phyloP scores from a whole-genome alignment of 1,140 invertebrate genomes.

The Euglossa dilemma region DNA sequence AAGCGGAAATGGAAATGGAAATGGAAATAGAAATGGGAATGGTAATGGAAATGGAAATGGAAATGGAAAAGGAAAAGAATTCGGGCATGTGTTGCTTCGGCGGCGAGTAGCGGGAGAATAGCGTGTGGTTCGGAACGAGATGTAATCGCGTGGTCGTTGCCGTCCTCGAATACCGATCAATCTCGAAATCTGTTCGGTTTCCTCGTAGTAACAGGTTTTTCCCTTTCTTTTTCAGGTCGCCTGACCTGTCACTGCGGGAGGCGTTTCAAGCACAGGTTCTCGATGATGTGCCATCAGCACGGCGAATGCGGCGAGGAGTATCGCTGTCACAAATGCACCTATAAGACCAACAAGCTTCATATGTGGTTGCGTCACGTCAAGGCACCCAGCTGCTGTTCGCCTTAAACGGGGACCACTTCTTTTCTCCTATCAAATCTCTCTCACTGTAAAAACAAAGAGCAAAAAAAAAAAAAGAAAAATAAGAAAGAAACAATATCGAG shows the following conservation, averaged over 20 bases:
- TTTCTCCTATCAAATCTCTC: neutral
- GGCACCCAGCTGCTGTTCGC: neutral
- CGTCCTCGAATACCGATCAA: neutral
- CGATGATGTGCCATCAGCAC: slow-evolving; percentile 80
- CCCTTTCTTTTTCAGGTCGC: slow-evolving; percentile 72
- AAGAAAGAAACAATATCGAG: neutral
- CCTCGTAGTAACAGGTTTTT: slow-evolving; percentile 52
- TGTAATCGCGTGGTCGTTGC: too few relatives aligned
- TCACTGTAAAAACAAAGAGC: neutral
- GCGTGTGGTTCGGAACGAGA: too few relatives aligned
- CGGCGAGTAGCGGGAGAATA: neutral
- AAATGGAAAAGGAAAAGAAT: neutral
- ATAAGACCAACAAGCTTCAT: slow-evolving; percentile 21
- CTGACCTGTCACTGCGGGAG: slow-evolving; percentile 65
- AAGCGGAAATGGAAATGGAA: neutral
- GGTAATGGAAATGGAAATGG: too few relatives aligned
- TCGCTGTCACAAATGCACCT: slow-evolving; percentile 63
- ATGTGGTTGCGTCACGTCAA: slow-evolving; percentile 42
- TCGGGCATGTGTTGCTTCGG: too few relatives aligned
- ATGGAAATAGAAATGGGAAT: neutral
- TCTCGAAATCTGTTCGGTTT: neutral
- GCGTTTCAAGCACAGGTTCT: slow-evolving; percentile 77
- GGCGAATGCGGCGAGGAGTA: slow-evolving; percentile 80
- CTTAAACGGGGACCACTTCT: neutral
- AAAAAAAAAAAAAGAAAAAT: too few relatives aligned